phyloP scores from a whole-genome alignment of 2,888 invertebrate species.

The Erebia epiphron region DNA sequence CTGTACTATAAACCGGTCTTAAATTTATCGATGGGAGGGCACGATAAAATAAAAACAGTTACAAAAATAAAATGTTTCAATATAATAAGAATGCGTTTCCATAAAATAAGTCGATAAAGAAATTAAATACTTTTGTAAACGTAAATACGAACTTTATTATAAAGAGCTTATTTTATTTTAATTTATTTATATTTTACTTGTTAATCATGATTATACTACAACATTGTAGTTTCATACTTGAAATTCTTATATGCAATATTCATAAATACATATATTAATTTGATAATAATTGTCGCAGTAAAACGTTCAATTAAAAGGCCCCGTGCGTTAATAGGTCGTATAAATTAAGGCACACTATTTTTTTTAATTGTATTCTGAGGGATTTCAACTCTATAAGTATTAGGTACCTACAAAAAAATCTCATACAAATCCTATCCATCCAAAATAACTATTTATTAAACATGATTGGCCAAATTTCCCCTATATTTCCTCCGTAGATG shows the following conservation, averaged over 20 bases:
- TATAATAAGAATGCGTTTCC: conserved; percentile 1
- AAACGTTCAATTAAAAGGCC: too few species aligned
- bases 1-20: conserved; percentile 14
- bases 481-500: too few species aligned
- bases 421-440: too few species aligned
- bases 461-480: too few species aligned
- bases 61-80: conserved; percentile 19
- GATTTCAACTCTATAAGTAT: too few species aligned
- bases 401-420: too few species aligned
- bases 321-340: too few species aligned
- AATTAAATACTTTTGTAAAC: conserved; percentile 6
- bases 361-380: too few species aligned
- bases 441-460: too few species aligned
- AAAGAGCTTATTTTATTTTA: conserved; percentile 2
- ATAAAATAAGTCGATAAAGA: conserved; percentile 15
- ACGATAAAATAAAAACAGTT: conserved; percentile 19
- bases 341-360: too few species aligned
- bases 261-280: too few species aligned
- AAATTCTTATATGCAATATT: not conserved
- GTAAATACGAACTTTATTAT: not conserved
- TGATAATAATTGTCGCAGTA: too few species aligned
- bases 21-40: conserved; percentile 17
- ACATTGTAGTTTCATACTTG: not conserved
- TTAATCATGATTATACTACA: not conserved
- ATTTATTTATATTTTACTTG: not conserved